Evolutionary conservation across 1,140 invertebrate species (phyloP).

Genomic region (Drosophila watanabei): DNA sequence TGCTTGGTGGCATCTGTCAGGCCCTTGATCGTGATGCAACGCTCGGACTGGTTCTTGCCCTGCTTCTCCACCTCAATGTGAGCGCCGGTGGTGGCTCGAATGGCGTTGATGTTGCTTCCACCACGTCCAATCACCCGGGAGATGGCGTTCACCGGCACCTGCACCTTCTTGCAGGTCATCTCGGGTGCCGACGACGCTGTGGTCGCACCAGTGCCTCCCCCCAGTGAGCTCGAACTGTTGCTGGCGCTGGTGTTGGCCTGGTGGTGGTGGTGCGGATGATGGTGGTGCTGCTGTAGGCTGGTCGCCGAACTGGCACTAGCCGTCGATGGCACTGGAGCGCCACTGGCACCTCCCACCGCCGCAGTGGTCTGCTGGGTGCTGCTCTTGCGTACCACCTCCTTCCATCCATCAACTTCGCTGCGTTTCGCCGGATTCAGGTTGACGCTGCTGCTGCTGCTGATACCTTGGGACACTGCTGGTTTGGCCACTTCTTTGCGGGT

Average conservation of each 20-base stretch:
- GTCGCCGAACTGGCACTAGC: conserved; percentile 29
- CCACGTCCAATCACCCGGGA: conserved; percentile 98
- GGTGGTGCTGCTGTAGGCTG: conserved; percentile 45
- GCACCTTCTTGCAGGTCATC: conserved; percentile 91
- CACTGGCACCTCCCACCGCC: conserved; percentile 17
- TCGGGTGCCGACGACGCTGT: conserved; percentile 48
- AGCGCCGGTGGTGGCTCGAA: conserved; percentile 96
- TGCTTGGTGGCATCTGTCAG: conserved; percentile 96
- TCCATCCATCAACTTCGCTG: conserved; percentile 96
- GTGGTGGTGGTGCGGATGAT: conserved; percentile 45
- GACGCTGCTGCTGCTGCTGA: conserved; percentile 27
- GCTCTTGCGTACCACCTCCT: conserved; percentile 96
- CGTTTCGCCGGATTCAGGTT: conserved; percentile 51
- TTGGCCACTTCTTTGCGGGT: conserved; percentile 39
- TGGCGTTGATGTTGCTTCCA: conserved; percentile 98
- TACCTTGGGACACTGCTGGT: conserved; percentile 7
- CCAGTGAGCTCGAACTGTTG: conserved; percentile 46
- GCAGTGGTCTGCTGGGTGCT: conserved; percentile 84
- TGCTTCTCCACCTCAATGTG: conserved; percentile 99
- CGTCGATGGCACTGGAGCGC: conserved; percentile 3
- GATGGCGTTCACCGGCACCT: conserved; percentile 96
- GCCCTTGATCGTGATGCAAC: conserved; percentile 97
- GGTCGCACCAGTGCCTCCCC: background rate
- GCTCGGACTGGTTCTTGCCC: conserved; percentile 96
- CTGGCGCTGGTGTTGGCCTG: conserved; percentile 32